Evolutionary conservation across 2,113 vertebrate species (phyloP), one percentile per base, ranked within the genome.

Genomic region (Eulemur rufifrons): DNA sequence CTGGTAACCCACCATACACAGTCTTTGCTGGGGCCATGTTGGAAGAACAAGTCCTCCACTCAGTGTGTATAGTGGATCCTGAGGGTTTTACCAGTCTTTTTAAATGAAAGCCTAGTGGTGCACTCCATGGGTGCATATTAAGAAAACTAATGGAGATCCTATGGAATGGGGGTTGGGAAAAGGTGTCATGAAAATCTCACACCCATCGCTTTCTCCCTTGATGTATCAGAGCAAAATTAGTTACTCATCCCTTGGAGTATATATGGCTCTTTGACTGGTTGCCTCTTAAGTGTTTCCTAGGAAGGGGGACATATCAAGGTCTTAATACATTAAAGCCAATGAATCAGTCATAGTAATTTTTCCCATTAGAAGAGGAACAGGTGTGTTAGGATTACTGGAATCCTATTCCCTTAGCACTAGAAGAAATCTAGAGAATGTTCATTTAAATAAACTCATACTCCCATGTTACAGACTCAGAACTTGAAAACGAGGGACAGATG

Each of bases 1-100:
- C 32, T 74, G 5, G 3, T 63, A 59, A 27, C 2, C 6, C 21
- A 52, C 15, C 20, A 8, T 21, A 29, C 0, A 7, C 0, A 61
- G 7, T 25, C 13, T 50, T 47, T 88, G 54, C 45, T 42, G 6
- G 17, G 17, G 4, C 10, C n/a, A 2, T 52, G 1, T 25, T 20
- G 18, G 13, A 88, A 20, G 18, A 85, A 1, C 15, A 76, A 50
- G 6, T 11, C 2, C 5, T 86, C 78, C 23, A 29, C 0, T 64
- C 59, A 80, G 12, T 9, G 27, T 3, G 2, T 6, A 2, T 52
- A 25, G 15, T 52, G 14, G 4, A 47, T 71, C 34, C 39, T 86
- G 34, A 37, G n/a, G 25, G 6, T 34, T 14, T 77, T 37, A 27
- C 2, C 7, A 12, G 42, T 73, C 3, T 63, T 92, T 61, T 45